phyloP scores from a whole-genome alignment of 2,113 vertebrate genomes.

The Phainopepla nitens region DNA sequence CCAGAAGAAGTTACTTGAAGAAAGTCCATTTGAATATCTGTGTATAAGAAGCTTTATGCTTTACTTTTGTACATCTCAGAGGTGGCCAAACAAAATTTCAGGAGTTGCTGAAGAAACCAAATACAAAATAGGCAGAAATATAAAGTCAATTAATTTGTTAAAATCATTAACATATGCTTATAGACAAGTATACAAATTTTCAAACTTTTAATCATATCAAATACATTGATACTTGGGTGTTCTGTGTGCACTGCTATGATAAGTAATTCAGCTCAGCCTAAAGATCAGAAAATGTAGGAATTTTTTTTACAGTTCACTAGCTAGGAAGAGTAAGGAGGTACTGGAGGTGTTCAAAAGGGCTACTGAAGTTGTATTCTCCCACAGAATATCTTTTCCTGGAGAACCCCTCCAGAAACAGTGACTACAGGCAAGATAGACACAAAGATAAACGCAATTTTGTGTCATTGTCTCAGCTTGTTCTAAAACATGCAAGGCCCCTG shows the following conservation, averaged over 20 bases:
- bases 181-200: not conserved
- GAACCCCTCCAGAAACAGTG: not conserved
- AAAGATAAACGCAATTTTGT: not conserved
- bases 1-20: not conserved
- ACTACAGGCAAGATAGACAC: not conserved
- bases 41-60: not conserved
- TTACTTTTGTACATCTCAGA: not conserved
- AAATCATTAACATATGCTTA: not conserved
- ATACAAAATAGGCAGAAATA: not conserved
- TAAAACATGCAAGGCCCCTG: not conserved
- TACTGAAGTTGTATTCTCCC: not conserved
- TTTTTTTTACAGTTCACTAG: not conserved
- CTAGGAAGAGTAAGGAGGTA: not conserved
- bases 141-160: not conserved
- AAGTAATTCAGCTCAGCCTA: not conserved
- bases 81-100: not conserved
- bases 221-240: not conserved
- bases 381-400: not conserved
- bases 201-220: not conserved
- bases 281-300: not conserved
- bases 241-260: not conserved
- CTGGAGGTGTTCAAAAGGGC: not conserved
- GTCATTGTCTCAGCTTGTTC: not conserved
- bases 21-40: not conserved
- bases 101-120: not conserved